Evolutionary conservation across 2,113 vertebrate genomes (phyloP).

Genomic region (Lethenteron camtschaticum): DNA sequence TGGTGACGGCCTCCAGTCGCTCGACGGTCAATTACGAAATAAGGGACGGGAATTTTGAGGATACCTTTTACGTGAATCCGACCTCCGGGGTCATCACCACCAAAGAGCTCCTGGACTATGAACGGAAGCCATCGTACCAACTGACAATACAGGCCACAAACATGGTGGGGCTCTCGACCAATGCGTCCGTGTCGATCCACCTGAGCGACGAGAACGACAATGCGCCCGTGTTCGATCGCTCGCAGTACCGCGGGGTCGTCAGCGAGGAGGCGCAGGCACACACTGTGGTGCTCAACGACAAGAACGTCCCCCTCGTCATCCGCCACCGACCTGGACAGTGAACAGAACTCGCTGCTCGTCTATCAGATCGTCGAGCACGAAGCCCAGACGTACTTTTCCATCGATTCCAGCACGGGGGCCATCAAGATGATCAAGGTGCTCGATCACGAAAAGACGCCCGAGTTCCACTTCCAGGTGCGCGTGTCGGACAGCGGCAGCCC

Average conservation of each 20-base stretch:
- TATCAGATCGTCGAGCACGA: constrained; percentile 85
- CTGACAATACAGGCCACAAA: constrained; percentile 67
- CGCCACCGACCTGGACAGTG: constrained; percentile 54
- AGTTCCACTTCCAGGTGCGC: constrained; percentile 71
- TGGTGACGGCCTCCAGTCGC: constrained; percentile 52
- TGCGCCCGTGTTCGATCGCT: constrained; percentile 39
- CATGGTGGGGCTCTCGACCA: constrained; percentile 65
- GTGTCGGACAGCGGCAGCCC: constrained; percentile 67
- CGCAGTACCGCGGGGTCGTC: constrained; percentile 51
- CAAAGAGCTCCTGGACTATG: constrained; percentile 58
- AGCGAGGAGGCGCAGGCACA: constrained; percentile 57
- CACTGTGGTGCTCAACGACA: constrained; percentile 57
- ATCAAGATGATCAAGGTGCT: constrained; percentile 43
- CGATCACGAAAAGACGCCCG: constrained; percentile 58
- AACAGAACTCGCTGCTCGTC: constrained; percentile 59
- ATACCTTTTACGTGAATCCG: constrained; percentile 60
- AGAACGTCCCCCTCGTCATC: constrained; percentile 57
- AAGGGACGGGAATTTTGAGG: constrained; percentile 48
- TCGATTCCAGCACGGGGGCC: constrained; percentile 79
- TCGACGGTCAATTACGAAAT: constrained; percentile 82
- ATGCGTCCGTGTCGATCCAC: constrained; percentile 45
- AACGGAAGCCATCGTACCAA: constrained; percentile 36
- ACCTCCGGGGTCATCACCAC: constrained; percentile 69
- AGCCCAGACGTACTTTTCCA: constrained; percentile 59
- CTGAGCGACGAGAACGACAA: constrained; percentile 90